Conservation (phyloP, 2,888 invertebrate genomes). For the Eupithecia subfuscata region DNA sequence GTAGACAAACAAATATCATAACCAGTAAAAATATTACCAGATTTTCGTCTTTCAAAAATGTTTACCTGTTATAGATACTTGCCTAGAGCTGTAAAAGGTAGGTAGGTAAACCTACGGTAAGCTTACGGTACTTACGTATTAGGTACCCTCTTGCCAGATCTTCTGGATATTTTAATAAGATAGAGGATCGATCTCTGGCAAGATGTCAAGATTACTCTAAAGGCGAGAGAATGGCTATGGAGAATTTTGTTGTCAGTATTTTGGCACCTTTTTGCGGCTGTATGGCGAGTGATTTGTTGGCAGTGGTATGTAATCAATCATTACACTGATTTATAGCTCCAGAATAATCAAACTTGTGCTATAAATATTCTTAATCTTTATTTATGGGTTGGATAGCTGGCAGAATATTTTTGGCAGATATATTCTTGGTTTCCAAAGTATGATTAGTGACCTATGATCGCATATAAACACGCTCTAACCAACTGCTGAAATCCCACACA, state of each 20-base stretch:
- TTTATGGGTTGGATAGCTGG: conserved; percentile 10
- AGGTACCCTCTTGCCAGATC: neutral
- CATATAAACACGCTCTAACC: neutral
- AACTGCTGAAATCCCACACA: neutral
- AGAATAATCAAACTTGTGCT: conserved; percentile 8
- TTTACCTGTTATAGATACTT: neutral
- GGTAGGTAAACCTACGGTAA: neutral
- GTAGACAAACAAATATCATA: no score
- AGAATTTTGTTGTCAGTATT: conserved; percentile 12
- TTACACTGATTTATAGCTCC: conserved; percentile 18
- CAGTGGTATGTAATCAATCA: conserved; percentile 23
- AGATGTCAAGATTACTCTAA: conserved; percentile 23
- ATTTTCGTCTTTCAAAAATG: neutral
- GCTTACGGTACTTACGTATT: neutral
- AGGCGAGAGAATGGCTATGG: conserved; percentile 20
- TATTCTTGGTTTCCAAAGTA: conserved; percentile 1
- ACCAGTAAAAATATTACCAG: neutral
- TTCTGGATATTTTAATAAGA: conserved; percentile 14
- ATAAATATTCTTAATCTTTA: conserved; percentile 14
- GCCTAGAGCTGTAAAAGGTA: neutral
- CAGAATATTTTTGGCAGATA: neutral
- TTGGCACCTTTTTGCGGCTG: conserved; percentile 34
- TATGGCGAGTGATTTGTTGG: conserved; percentile 24
- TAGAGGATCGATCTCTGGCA: conserved; percentile 33
- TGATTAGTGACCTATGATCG: neutral